Conservation (phyloP, 2,888 invertebrate species). For the Phymatocera aterrima region DNA sequence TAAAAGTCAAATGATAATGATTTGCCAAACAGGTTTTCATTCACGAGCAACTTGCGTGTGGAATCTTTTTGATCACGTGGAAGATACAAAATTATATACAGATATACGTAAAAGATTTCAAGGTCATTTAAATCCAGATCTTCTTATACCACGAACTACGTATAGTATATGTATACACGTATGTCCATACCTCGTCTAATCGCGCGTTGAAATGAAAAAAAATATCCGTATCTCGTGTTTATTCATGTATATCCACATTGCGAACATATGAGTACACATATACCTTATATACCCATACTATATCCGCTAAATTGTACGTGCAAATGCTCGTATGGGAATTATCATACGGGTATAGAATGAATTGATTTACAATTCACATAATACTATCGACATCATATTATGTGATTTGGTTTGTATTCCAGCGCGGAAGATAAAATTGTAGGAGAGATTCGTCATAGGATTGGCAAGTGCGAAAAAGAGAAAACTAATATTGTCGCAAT, state of each 20-base stretch:
- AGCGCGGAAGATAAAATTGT: background rate
- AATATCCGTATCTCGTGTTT: slow-evolving; percentile 14
- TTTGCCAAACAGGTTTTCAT: slow-evolving; percentile 45
- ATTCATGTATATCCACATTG: background rate
- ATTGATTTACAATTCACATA: background rate
- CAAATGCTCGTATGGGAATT: background rate
- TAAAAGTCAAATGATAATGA: slow-evolving; percentile 28
- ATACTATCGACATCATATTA: slow-evolving; percentile 23
- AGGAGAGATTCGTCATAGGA: slow-evolving; percentile 10
- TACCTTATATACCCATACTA: background rate
- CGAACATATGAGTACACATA: too few relatives aligned
- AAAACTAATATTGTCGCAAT: background rate
- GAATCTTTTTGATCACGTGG: slow-evolving; percentile 42
- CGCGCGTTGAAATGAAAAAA: background rate
- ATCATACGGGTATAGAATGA: slow-evolving; percentile 2
- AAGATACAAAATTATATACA: slow-evolving; percentile 39
- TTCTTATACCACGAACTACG: slow-evolving; percentile 21
- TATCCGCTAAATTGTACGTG: background rate
- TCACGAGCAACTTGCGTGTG: slow-evolving; percentile 43
- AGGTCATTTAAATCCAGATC: slow-evolving; percentile 39
- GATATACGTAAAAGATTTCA: slow-evolving; percentile 30
- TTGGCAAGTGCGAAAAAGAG: background rate
- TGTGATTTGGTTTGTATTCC: background rate
- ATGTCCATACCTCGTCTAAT: too few relatives aligned
- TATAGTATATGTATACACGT: slow-evolving; percentile 3